Evolutionary conservation across 2,797 vertebrate species (phyloP), one percentile per base, ranked within the genome.

Genomic region (Carduelis carduelis): DNA sequence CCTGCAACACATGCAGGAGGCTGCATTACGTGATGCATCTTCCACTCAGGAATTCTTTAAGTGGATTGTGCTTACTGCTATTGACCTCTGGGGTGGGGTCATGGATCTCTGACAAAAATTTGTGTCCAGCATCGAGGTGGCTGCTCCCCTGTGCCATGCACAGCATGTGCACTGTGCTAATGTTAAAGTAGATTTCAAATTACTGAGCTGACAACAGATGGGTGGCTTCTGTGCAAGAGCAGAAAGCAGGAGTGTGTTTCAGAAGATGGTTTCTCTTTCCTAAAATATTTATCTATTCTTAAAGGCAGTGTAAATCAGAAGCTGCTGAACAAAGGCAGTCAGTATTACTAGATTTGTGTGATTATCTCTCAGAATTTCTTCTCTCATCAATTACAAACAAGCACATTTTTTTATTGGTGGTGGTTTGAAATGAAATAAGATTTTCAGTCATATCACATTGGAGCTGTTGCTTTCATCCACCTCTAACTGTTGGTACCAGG

Each of bases 341-440:
- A 18, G 8, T 28, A 52, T 60, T 59, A 52, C 6, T 12, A 56
- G 28, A 64, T 37, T 37, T 76, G 3, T 47, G 21, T 47, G 23
- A n/a, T 26, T 39, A 37, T n/a, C 15, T 72, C 44, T 77, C 41
- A 50, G 18, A 28, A 70, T 47, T 70, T 70, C 27, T 65, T 61
- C 16, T 35, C 39, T 18, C 20, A 50, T 75, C 27, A 66, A 11
- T 27, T 55, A 63, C 30, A 47, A 74, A 63, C 2, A 77, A 35
- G 10, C 2, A 3, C 34, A 0, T 2, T 9, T 49, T 43, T 14
- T 34, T 8, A 9, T n/a, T 55, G 15, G 2, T 47, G 11, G 3
- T 83, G 15, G 18, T 34, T 80, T 81, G 20, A 81, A 81, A 83
- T 30, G 4, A 19, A 27, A 8, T 28, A 30, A 11, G 3, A 64